Evolutionary conservation across 2,113 vertebrate species (phyloP).

Genomic region (Percopsis transmontana): DNA sequence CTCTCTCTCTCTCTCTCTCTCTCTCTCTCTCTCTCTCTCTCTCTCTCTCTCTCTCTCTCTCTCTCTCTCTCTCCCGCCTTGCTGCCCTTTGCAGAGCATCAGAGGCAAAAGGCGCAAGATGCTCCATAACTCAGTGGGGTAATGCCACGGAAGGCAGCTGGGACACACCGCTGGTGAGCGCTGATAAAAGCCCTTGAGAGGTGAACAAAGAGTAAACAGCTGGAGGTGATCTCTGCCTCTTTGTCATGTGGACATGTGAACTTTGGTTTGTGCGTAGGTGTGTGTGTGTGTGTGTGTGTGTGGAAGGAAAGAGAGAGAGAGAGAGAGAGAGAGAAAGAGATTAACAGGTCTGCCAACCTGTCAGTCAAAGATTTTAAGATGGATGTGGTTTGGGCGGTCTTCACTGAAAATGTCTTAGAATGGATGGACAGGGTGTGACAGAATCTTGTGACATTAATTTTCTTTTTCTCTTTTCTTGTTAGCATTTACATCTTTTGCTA

Average conservation of each 20-base stretch:
- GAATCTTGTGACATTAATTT: constrained; percentile 3
- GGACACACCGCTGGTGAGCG: constrained; percentile 45
- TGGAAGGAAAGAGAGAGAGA: not conserved
- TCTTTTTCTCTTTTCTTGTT: not conserved
- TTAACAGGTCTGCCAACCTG: not conserved
- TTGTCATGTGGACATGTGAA: constrained; percentile 26
- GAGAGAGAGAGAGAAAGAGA: not conserved
- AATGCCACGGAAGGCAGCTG: constrained; percentile 41
- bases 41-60: constrained; percentile 7
- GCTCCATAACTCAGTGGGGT: constrained; percentile 69
- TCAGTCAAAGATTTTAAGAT: constrained; percentile 8
- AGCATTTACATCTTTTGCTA: too few relatives aligned
- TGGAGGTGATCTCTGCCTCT: constrained; percentile 37
- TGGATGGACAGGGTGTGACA: not conserved
- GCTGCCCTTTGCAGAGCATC: constrained; percentile 71
- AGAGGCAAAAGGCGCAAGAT: constrained; percentile 5
- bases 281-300: constrained; percentile 9
- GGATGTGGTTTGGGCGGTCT: constrained; percentile 5
- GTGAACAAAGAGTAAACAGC: constrained; percentile 59
- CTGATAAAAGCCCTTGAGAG: constrained; percentile 77
- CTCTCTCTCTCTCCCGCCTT: constrained; percentile 29
- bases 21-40: too few relatives aligned
- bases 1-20: too few relatives aligned
- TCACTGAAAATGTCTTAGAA: not conserved
- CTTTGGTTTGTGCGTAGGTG: not conserved